phyloP scores from a whole-genome alignment of 2,888 invertebrate species.

The Agonopterix arenella region DNA sequence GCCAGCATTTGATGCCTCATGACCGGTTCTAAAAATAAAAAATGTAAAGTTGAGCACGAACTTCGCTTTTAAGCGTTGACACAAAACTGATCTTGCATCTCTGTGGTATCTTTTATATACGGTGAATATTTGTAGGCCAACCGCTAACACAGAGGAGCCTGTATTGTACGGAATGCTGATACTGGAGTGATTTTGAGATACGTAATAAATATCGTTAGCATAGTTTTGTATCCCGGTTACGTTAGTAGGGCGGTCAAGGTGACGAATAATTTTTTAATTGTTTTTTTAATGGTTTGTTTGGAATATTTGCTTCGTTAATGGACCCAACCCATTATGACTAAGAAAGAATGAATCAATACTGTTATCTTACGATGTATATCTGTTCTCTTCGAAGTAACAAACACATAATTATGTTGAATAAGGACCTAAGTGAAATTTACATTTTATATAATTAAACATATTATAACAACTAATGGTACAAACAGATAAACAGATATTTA shows the following conservation, averaged over 20 bases:
- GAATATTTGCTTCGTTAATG: slow-evolving; percentile 18
- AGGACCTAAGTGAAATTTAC: not conserved
- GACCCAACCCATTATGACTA: slow-evolving; percentile 13
- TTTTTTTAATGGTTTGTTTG: slow-evolving; percentile 42
- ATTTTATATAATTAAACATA: not conserved
- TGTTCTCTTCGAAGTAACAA: too few relatives aligned
- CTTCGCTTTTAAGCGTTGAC: slow-evolving; percentile 48
- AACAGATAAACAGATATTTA: not conserved
- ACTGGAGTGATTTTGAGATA: slow-evolving; percentile 53
- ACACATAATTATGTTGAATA: not conserved
- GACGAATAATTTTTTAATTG: slow-evolving; percentile 44
- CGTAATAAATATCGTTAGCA: slow-evolving; percentile 65
- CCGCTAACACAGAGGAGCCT: slow-evolving; percentile 60
- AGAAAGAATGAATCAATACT: not conserved
- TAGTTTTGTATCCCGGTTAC: slow-evolving; percentile 61
- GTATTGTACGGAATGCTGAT: slow-evolving; percentile 46
- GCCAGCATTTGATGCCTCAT: slow-evolving; percentile 48
- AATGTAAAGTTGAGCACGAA: slow-evolving; percentile 35
- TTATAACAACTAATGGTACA: not conserved
- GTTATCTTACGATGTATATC: slow-evolving; percentile 1
- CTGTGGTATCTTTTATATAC: slow-evolving; percentile 64
- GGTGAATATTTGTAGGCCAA: slow-evolving; percentile 62
- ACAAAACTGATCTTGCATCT: slow-evolving; percentile 54
- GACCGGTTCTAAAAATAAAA: slow-evolving; percentile 57
- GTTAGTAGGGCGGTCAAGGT: slow-evolving; percentile 59